Evolutionary conservation across 2,113 vertebrate genomes (phyloP), one percentile per base, ranked within the genome.

Genomic region (Bucco capensis): DNA sequence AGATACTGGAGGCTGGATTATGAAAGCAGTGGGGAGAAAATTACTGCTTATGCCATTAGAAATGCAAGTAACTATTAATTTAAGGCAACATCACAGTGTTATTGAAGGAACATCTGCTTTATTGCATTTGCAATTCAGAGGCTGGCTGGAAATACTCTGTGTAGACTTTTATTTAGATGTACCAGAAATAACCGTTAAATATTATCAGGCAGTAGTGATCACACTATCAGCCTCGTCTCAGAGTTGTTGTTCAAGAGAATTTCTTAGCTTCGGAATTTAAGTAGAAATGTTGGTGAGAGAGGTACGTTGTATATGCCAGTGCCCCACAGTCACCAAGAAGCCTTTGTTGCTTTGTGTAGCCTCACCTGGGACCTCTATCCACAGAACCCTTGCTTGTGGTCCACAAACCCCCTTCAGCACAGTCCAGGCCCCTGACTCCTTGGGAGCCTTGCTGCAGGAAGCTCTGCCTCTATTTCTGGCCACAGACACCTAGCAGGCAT

Each of bases 241-340:
- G 57, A 24, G 18, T 5, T 88, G 50, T 44, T 54, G 33, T 72
- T 56, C 23, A 15, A 61, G 40, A 46, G 9, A 13, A 28, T 38
- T 69, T 50, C n/a, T 35, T 75, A 42, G 33, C 31, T 88, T 74
- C 33, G 33, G 40, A 57, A 75, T 83, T 66, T 16, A 47, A 33
- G 40, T 8, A 53, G 15, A 27, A 65, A 19, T 19, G 12, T 51
- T 62, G 27, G 21, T 71, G 28, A 10, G 22, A 44, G 47, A 44
- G 42, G 24, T 53, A 40, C 0, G 0, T 17, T 67, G 19, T 46
- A 15, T n/a, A 16, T 53, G 7, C 47, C 35, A 38, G 17, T 38
- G 24, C 19, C 37, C 42, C 47, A 19, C 40, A 50, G 79, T 23
- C 40, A 70, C 31, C 24, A 35, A 37, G 16, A 27, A 49, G 14